Conservation (phyloP, 2,797 vertebrate species). For the Ctenopoma multispine region DNA sequence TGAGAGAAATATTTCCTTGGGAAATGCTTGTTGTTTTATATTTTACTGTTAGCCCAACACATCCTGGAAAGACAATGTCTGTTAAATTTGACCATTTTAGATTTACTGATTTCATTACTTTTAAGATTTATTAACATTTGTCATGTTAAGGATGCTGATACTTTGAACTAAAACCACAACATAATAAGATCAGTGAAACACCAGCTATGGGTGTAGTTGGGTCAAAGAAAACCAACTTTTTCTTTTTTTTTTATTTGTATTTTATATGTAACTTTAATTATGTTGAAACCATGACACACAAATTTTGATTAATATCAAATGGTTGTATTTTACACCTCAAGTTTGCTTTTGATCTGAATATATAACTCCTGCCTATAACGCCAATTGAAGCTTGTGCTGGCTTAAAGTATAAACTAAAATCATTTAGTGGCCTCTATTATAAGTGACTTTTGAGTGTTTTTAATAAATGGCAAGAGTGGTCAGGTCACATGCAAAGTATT, state of each 20-base stretch:
- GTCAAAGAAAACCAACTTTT: too few species aligned
- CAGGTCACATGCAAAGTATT: not conserved
- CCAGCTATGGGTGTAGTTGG: too few species aligned
- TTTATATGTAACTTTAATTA: not conserved
- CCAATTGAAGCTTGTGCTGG: not conserved
- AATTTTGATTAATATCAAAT: not conserved
- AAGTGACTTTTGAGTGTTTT: not conserved
- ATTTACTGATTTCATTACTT: too few species aligned
- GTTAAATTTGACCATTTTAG: too few species aligned
- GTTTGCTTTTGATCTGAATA: not conserved
- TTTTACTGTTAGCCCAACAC: not conserved
- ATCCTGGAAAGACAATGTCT: too few species aligned
- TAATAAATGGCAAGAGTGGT: not conserved
- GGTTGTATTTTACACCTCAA: not conserved
- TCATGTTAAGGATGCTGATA: too few species aligned
- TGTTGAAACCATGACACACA: not conserved
- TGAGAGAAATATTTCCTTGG: not conserved
- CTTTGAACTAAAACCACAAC: too few species aligned
- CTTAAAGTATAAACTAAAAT: not conserved
- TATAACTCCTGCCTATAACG: not conserved
- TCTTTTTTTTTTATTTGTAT: too few species aligned
- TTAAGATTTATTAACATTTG: too few species aligned
- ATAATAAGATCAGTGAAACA: too few species aligned
- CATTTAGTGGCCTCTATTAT: not conserved
- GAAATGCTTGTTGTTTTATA: not conserved